Evolutionary conservation across 2,888 invertebrate genomes (phyloP), one percentile per base, ranked within the genome.

Genomic region (Heliconius erato): DNA sequence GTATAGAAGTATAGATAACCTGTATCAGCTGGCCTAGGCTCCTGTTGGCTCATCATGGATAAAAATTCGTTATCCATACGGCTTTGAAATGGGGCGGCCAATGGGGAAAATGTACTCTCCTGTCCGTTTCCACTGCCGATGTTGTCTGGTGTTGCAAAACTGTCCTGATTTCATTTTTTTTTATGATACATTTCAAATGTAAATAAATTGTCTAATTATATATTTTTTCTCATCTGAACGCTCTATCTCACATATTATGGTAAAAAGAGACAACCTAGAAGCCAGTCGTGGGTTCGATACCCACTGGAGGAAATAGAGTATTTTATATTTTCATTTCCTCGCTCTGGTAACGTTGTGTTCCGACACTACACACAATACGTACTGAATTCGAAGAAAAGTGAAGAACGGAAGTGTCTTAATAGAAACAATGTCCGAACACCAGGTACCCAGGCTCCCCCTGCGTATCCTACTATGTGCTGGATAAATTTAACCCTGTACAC

Each of bases 21-120:
- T 82, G 91, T 86, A 83, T 95, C 95, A 6, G 91, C 93, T 26
- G 88, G 84, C 65, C 91, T 89, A 0, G 94, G 93, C 82, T 95
- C 95, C 81, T 92, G 93, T 49, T 91, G 92, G 2, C 89, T 85
- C 78, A 93, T 86, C 83, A 92, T 82, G 35, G 89, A 89, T 44
- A 91, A 84, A 35, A 91, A 86, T 49, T 92, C 92, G 76, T 89
- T 92, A 59, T 89, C 89, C 2, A 86, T 86, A 19, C 91, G 90
- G 44, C 89, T 89, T 74, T 92, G 91, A 85, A 93, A 93, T 65
- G 89, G 88, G 3, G 92, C 88, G 2, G 92, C 91, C 85, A 92
- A 86, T 0, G 94, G 92, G 0, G 93, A 91, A 86, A 92, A 91
- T 69, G 89, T 86, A 78, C 89, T 89, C 79, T 91, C 90, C 44